Evolutionary conservation across 2,888 invertebrate genomes (phyloP), one percentile per base, ranked within the genome.

Genomic region (Xestia sexstrigata): DNA sequence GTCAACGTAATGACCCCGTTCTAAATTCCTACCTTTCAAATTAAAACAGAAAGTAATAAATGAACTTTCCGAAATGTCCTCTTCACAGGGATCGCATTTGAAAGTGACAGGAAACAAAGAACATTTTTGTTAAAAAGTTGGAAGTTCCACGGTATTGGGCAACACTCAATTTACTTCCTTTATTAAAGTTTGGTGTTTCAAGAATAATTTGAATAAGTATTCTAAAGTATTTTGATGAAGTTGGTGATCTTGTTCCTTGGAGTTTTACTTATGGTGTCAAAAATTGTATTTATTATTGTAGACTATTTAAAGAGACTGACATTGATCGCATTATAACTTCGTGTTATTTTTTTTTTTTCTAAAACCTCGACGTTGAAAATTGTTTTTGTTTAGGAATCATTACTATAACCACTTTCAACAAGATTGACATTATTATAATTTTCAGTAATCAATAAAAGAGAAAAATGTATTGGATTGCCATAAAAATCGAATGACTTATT

Each of bases 131-230:
- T 77, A 69, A 65, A 75, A 86, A 85, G 70, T 85, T 80, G 7
- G 63, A 70, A 74, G 72, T 75, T 78, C 35, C n/a, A 60, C 55
- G 49, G 63, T 67, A 76, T 74, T 79, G 62, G 66, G 20, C 74
- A 70, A 78, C 76, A 78, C 78, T 80, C 77, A 80, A 86, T 86
- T 85, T 82, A 66, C 76, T 76, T 76, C 77, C 79, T 79, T 87
- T 73, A 85, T 85, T 78, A 80, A 87, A 86, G 77, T 86, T 86
- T 76, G 70, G 73, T 67, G 47, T 86, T 85, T 60, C 23, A 67
- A 23, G 63, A 67, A 77, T 83, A 87, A 82, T 87, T 85, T 67
- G 74, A 73, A 76, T 80, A 35, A 62, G 62, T 62, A 70, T 74
- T 74, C 13, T 4, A 0, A 75, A 74, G 73, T 52, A 74, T 78